Evolutionary conservation across 1,140 invertebrate species (phyloP), one percentile per base, ranked within the genome.

Genomic region (Drosophila navojoa): DNA sequence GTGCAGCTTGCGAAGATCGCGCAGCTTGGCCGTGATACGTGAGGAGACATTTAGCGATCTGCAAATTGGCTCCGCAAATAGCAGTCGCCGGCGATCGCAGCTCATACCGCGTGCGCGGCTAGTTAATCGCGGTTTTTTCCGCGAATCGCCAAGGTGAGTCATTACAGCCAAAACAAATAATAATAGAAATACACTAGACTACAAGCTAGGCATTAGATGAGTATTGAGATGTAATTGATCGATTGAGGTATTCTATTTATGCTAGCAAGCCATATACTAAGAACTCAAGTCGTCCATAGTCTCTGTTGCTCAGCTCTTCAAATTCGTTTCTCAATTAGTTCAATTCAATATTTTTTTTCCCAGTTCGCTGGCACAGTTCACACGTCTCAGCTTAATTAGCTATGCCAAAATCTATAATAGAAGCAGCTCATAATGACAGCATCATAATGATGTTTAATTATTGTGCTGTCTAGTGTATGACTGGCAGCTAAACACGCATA

Each of bases 71-170:
- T 87, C 90, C 32, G 94, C 94, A 76, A 93, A 94, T 79, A 93
- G 93, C 57, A 93, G 94, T 76, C 93, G 93, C 62, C 94, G 95
- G 66, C 93, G 95, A 75, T 95, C 95, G 25, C 95, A 96, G 91
- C 92, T 96, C 57, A 96, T 96, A 91, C 96, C 96, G 27, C 93
- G 96, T 75, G 95, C 95, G 19, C 95, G 95, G 80, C 93, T 96
- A 53, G 95, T 96, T 76, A 95, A 96, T 92, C 95, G 95, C 44
- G 94, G 95, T 90, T 94, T 95, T 79, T 94, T 95, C 81, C 95
- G 95, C 91, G 94, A 95, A 79, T 84, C 84, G 73, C 84, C 84
- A 25, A 61, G 79, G 81, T 85, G 53, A 85, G 81, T 85, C 54
- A 45, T 45, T 7, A 9, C 15, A 86, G n/a, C 47, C 53, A 73